Conservation (phyloP, 2,797 vertebrate genomes). For the Lycodopsis pacificus region DNA sequence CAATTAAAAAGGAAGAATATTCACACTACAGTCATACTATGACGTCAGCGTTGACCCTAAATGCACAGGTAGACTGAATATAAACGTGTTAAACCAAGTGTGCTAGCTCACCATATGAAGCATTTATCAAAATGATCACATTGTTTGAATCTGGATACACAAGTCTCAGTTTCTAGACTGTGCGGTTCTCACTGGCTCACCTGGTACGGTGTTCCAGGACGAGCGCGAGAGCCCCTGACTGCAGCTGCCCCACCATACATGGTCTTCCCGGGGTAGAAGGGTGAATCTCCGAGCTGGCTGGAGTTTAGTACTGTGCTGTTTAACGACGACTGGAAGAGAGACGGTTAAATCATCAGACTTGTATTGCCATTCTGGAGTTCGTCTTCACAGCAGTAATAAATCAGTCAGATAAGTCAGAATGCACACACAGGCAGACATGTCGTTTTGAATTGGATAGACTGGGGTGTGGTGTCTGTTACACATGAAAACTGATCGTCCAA, state of each 20-base stretch:
- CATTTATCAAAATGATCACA: neutral
- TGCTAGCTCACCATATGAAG: neutral
- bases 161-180: neutral
- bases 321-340: conserved; percentile 85
- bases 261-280: conserved; percentile 98
- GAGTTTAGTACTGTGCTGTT: conserved; percentile 91
- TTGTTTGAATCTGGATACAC: neutral
- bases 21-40: neutral
- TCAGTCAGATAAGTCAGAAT: neutral
- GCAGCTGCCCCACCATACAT: conserved; percentile 94
- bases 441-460: neutral
- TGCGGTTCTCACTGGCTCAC: conserved; percentile 72
- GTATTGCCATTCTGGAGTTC: neutral
- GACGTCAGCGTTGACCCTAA: neutral
- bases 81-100: neutral
- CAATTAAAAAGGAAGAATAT: conserved; percentile 10
- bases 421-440: neutral
- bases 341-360: neutral
- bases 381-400: neutral
- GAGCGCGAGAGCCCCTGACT: conserved; percentile 81
- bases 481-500: neutral
- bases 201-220: conserved; percentile 90
- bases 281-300: conserved; percentile 94
- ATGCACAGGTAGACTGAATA: neutral
- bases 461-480: neutral